Evolutionary conservation across 1,140 invertebrate species (phyloP).

Genomic region (Eurosta solidaginis): DNA sequence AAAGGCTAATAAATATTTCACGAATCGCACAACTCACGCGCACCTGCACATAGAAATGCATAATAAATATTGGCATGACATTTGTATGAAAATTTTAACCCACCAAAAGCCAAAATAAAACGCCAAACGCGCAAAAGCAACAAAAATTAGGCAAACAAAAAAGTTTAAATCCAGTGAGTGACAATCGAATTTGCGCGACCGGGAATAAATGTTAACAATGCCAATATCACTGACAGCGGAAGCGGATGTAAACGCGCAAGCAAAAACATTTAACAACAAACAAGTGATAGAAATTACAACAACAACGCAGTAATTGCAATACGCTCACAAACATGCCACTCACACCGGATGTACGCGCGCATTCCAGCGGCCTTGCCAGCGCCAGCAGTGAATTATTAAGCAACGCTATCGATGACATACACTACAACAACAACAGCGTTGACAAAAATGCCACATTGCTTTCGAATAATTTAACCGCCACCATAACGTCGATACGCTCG

Average conservation of each 20-base stretch:
- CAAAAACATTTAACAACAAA: no score
- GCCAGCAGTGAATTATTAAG: slow-evolving; percentile 16
- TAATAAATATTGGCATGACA: neutral
- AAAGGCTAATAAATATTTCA: no score
- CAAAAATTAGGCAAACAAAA: no score
- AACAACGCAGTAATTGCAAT: neutral
- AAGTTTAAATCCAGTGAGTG: no score
- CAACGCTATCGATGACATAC: neutral
- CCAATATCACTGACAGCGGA: slow-evolving; percentile 5
- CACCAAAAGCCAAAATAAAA: neutral
- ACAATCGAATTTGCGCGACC: neutral
- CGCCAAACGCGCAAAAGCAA: neutral
- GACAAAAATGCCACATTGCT: neutral
- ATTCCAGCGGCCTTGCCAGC: no score
- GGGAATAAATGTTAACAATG: neutral
- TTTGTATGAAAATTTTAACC: neutral
- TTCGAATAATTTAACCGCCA: slow-evolving; percentile 30
- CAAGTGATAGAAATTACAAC: neutral
- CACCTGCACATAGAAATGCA: no score
- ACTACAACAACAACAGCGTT: slow-evolving; percentile 27
- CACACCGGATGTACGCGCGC: neutral
- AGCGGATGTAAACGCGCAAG: neutral
- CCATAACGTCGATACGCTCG: slow-evolving; percentile 32
- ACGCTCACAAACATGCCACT: neutral
- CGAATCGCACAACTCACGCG: no score